Conservation (phyloP, 2,888 invertebrate genomes). For the Tribolium freemani region DNA sequence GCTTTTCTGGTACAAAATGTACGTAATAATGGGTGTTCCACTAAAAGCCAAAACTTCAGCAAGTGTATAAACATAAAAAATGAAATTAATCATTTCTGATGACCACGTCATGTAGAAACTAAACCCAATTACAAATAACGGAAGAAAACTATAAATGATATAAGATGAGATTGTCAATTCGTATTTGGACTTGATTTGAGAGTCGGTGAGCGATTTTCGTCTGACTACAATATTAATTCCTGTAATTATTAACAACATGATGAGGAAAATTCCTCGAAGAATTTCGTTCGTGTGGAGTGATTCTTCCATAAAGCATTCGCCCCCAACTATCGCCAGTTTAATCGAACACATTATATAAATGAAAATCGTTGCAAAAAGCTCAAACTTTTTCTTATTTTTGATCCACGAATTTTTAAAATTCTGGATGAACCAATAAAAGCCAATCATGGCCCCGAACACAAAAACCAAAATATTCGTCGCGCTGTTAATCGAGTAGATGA, state of each 20-base stretch:
- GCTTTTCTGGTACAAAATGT: neutral
- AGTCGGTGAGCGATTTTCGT: neutral
- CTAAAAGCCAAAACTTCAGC: neutral
- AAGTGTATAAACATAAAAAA: neutral
- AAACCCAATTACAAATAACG: neutral
- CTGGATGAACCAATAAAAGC: constrained; percentile 6
- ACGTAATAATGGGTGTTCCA: neutral
- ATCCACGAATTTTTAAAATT: neutral
- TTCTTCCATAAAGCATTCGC: neutral
- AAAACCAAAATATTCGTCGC: constrained; percentile 2
- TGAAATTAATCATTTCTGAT: neutral
- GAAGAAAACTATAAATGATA: neutral
- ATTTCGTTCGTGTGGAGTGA: neutral
- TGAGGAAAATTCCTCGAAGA: neutral
- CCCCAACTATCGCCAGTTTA: neutral
- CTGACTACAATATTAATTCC: neutral
- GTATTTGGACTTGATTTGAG: neutral
- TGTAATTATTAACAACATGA: neutral
- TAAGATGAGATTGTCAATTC: neutral
- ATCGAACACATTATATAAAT: neutral
- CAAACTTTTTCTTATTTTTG: neutral
- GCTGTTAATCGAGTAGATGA: neutral
- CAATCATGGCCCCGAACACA: neutral
- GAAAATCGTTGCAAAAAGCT: neutral
- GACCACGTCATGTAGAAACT: neutral